Base-by-base conservation (phyloP, 2,797 vertebrate species). In the Ciconia nigra region DNA sequence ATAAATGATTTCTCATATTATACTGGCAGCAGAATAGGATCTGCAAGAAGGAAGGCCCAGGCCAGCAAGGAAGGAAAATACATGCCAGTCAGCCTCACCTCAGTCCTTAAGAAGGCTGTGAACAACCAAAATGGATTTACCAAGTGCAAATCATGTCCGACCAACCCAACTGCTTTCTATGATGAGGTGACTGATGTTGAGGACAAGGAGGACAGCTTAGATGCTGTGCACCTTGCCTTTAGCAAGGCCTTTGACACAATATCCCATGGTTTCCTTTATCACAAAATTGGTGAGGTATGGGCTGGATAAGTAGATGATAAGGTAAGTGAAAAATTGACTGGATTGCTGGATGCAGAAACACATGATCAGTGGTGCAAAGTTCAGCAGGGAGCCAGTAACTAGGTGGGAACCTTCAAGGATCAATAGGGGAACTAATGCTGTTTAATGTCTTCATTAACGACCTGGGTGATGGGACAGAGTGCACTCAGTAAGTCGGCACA, bases 381-480 rank as follows among this genome's bases (percentile, higher is more conserved):
- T 74, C 74, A 66, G 16, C 1, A 4, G 26, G 15, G 54, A 87
- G 31, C 2, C 41, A 59, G 29, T n/a, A 90, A 51, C 13, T 25
- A 63, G 11, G 18, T 6, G 7, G 33, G 46, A 81, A 49, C 17
- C 28, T 47, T 61, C 10, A 26, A 1, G 0, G 42, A 49, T 51
- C 49, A 47, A 4, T 7, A 72, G 0, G 1, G 22, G 37, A 20
- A 69, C 17, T 0, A 0, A 39, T n/a, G 24, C 6, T 37, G 20
- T 41, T 54, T 11, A 46, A 61, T 7, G 13, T 29, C 66, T 69
- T 72, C 13, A 44, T n/a, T 21, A 65, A 61, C 6, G 3, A 76
- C 4, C 6, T 10, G 6, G 17, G 15, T 63, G 12, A 66, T 4
- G 5, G 26, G 51, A 44, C n/a, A 44, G n/a, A 47, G 19, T 3